These are phyloP conservation scores for Bucco capensis DNA, from an alignment of 2,113 vertebrate species.

Conservation along the genomic window DNA sequence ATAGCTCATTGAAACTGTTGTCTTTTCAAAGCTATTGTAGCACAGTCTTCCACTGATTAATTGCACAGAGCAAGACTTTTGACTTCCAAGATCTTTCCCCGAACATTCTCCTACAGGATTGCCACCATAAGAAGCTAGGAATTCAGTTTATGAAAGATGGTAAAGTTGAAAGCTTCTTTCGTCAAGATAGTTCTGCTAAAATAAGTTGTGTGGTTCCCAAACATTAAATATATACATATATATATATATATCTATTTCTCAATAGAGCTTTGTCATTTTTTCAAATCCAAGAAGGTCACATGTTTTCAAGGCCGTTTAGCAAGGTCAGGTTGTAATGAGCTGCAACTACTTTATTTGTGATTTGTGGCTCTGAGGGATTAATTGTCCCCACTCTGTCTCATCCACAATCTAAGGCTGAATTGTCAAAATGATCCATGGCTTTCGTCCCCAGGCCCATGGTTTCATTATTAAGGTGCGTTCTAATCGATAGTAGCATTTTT, in stretches of 20 bases:
- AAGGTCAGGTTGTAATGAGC: constrained; percentile 85
- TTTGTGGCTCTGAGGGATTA: constrained; percentile 84
- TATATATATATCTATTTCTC: constrained; percentile 24
- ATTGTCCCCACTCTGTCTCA: constrained; percentile 83
- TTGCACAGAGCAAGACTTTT: constrained; percentile 32
- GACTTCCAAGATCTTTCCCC: constrained; percentile 29
- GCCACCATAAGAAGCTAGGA: background rate
- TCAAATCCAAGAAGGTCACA: constrained; percentile 80
- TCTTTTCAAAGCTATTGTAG: constrained; percentile 4
- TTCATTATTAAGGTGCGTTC: constrained; percentile 82
- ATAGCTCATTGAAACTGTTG: background rate
- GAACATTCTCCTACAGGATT: background rate
- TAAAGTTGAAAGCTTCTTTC: constrained; percentile 47
- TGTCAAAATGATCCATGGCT: constrained; percentile 86
- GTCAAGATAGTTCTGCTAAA: constrained; percentile 13
- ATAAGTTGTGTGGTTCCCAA: constrained; percentile 6
- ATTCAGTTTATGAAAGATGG: background rate
- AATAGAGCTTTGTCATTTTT: constrained; percentile 74
- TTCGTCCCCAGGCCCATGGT: constrained; percentile 75
- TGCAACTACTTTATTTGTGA: constrained; percentile 83
- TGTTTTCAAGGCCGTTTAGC: constrained; percentile 81
- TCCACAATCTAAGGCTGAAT: constrained; percentile 76
- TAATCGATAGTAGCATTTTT: constrained; percentile 85
- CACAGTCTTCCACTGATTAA: constrained; percentile 28
- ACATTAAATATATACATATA: background rate